Percentiles rank a stretch among this genome's conserved stretches.
These are phyloP conservation scores for Spizaetus ornatus DNA, from an alignment of 2,113 vertebrate genomes.

Conservation along the genomic window DNA sequence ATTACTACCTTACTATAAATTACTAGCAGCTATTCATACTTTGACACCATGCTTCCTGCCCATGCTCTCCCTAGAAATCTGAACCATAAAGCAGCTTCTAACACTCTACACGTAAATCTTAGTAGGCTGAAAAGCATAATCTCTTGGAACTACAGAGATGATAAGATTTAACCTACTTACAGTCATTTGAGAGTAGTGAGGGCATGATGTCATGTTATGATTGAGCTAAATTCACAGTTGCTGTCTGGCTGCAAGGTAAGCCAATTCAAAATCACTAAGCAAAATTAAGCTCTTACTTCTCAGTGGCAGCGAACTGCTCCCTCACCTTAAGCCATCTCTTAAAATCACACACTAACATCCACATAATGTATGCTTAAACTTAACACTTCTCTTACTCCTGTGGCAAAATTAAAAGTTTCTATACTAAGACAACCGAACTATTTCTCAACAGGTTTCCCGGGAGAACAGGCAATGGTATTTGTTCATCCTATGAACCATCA, in stretches of 20 bases:
- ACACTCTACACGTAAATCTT: not conserved
- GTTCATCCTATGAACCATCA: not conserved
- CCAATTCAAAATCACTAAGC: not conserved
- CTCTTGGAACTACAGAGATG: slow-evolving; percentile 19
- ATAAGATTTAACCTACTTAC: slow-evolving; percentile 41
- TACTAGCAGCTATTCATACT: not conserved
- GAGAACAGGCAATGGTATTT: not conserved
- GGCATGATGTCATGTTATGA: slow-evolving; percentile 11
- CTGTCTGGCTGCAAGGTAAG: slow-evolving; percentile 30
- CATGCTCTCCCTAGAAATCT: not conserved
- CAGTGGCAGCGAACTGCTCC: not conserved
- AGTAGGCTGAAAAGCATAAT: slow-evolving; percentile 28
- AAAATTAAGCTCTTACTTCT: not conserved
- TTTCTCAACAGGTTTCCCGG: not conserved
- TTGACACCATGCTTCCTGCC: not conserved
- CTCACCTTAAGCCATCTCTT: not conserved
- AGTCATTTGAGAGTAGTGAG: not conserved
- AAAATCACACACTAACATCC: not conserved
- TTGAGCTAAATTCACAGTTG: slow-evolving; percentile 7
- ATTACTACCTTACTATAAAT: not conserved
- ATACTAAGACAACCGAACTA: not conserved
- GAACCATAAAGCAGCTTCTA: slow-evolving; percentile 36
- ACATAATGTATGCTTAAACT: not conserved
- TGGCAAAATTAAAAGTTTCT: not conserved
- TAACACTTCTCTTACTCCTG: not conserved